These are phyloP conservation scores for Acanthisitta chloris DNA, from an alignment of 2,113 vertebrate species.

Conservation along the genomic window DNA sequence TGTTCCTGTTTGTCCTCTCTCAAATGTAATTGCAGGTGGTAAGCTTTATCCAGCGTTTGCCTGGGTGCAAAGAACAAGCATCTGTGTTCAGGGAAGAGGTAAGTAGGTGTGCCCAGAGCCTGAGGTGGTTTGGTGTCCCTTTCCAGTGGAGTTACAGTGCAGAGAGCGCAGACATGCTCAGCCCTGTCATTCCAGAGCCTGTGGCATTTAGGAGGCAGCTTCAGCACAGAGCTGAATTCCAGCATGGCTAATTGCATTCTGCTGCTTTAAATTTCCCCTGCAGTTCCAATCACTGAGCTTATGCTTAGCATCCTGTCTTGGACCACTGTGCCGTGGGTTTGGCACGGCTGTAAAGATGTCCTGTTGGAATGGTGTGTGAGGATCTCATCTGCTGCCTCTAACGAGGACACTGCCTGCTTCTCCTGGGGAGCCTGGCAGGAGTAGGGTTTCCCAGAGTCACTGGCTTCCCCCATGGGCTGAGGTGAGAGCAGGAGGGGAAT, in stretches of 20 bases:
- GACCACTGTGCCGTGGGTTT: not conserved
- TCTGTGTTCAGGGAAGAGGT: slow-evolving; percentile 89
- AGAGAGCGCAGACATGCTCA: not conserved
- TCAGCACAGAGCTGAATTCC: not conserved
- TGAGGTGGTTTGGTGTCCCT: too few relatives aligned
- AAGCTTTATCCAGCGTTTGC: slow-evolving; percentile 83
- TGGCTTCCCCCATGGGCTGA: not conserved
- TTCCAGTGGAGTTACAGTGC: not conserved
- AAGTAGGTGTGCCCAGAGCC: not conserved
- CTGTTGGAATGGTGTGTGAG: not conserved
- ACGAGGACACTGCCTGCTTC: not conserved
- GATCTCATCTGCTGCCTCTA: slow-evolving; percentile 2
- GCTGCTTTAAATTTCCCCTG: slow-evolving; percentile 3
- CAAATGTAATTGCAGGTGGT: slow-evolving; percentile 74
- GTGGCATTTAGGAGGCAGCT: slow-evolving; percentile 15
- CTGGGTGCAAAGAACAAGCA: slow-evolving; percentile 88
- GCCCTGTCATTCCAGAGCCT: not conserved
- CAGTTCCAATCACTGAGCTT: not conserved
- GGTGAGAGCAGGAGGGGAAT: not conserved
- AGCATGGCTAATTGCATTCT: slow-evolving; percentile 3
- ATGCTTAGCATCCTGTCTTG: slow-evolving; percentile 40
- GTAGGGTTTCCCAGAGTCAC: not conserved
- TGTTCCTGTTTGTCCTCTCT: not conserved
- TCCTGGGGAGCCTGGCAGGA: not conserved
- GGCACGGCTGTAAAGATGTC: not conserved